Base-by-base conservation (phyloP, 1,140 invertebrate species). In the Schmidtea mediterranea region DNA sequence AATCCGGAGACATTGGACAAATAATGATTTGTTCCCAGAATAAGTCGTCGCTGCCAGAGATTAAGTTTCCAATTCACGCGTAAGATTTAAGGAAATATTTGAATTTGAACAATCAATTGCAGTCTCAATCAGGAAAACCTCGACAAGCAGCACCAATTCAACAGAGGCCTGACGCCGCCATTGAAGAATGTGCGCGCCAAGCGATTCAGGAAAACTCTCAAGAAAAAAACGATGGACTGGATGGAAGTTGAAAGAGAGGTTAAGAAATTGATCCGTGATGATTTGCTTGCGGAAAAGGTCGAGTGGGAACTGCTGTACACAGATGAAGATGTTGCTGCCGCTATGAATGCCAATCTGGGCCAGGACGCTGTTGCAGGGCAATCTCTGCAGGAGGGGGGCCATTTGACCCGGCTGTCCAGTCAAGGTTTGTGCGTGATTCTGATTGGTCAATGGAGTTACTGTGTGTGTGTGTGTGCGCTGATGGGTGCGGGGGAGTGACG, bases 211-310 rank as follows among this genome's bases (percentile, higher is more conserved):
- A 90, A 92, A 70, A 90, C 83, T 66, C 94, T 13, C 84, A 83
- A 58, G 92, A 94, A 65, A 94, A 94, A 65, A 86, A 82, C 66
- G 78, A 62, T 86, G 1, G 89, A 95, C 67, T 82, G 83, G 41
- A 84, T 84, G 1, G 87, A 94, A 69, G 87, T 94, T 55, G 89
- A 95, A 61, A 94, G 92, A 63, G 87, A 94, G 71, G 73, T 76
- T 13, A 89, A 90, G 62, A 68, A 83, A 49, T 66, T 95, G 16
- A 71, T 95, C 12, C 71, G 82, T 55, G 76, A 75, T n/a, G 86
- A 90, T 62, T 82, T 82, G 61, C 82, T 89, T 60, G 82, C 84
- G 9, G 75, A 80, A 1, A 75, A 74, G 57, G 79, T 90, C 1
- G 78, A 78, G 49, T 92, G 79, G 76, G 84, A 94, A 63, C 76